A percentile compares a stretch with the other conserved stretches of the same genome.
Evolutionary conservation across 2,888 invertebrate genomes (phyloP).

Genomic region (Fragum whitleyi): DNA sequence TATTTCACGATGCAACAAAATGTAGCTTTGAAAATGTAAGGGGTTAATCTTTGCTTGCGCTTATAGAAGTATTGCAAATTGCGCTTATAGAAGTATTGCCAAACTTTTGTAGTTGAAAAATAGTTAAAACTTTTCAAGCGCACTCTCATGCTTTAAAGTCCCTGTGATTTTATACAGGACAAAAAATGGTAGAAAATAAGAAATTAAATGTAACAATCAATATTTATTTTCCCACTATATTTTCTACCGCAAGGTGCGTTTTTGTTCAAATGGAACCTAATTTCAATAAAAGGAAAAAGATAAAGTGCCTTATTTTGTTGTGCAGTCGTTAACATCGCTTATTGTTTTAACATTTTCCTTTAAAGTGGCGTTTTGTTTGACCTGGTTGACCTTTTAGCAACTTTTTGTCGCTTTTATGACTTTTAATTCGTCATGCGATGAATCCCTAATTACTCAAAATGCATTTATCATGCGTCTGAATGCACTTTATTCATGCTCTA

Average conservation of each 20-base stretch:
- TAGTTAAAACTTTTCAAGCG: too few relatives aligned
- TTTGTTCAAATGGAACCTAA: too few relatives aligned
- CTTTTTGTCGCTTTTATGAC: constrained; percentile 11
- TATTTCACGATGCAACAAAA: too few relatives aligned
- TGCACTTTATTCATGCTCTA: neutral
- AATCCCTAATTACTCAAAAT: neutral
- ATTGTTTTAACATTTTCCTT: constrained; percentile 21
- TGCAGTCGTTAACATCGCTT: constrained; percentile 1
- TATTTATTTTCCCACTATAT: neutral
- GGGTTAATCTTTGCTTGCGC: too few relatives aligned
- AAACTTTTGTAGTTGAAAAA: too few relatives aligned
- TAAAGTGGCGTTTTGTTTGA: constrained; percentile 8
- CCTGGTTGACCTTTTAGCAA: neutral
- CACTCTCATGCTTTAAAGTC: too few relatives aligned
- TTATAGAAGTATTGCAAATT: too few relatives aligned
- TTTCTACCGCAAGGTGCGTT: neutral
- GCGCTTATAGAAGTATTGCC: too few relatives aligned
- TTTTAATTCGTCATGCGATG: neutral
- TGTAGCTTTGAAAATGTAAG: too few relatives aligned
- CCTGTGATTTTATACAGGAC: too few relatives aligned
- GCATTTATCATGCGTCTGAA: neutral
- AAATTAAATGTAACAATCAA: neutral
- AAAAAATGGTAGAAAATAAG: neutral
- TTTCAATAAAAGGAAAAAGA: too few relatives aligned
- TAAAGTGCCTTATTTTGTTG: neutral